phyloP scores from a whole-genome alignment of 2,113 vertebrate genomes.

The Dipodomys ordii region DNA sequence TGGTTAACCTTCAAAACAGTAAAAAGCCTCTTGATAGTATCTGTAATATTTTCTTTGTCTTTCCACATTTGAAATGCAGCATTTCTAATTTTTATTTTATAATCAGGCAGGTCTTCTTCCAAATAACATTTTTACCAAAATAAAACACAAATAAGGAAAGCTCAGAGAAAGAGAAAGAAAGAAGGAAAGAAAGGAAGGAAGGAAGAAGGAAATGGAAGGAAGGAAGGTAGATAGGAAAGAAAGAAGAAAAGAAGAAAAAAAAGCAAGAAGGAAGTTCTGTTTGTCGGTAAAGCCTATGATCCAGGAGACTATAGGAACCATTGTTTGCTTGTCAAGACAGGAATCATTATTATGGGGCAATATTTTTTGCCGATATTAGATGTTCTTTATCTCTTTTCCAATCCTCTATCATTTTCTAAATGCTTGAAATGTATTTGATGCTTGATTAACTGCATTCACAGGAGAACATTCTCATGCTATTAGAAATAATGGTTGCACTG shows the following conservation, averaged over 20 bases:
- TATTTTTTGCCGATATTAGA: background rate
- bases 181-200: too few species aligned
- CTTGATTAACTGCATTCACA: background rate
- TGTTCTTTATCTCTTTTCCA: background rate
- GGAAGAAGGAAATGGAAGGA: too few species aligned
- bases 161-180: too few species aligned
- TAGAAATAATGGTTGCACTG: background rate
- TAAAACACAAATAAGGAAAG: too few species aligned
- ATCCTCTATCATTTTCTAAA: background rate
- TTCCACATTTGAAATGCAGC: background rate
- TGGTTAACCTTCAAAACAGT: background rate
- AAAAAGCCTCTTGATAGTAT: background rate
- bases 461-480: background rate
- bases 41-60: background rate
- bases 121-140: too few species aligned
- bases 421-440: conserved; percentile 1
- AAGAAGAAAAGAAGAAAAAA: too few species aligned
- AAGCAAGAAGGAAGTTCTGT: too few species aligned
- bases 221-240: too few species aligned
- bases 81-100: background rate
- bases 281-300: background rate
- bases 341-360: background rate
- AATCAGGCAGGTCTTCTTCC: background rate
- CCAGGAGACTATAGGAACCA: background rate
- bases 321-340: background rate